A percentile compares a stretch with the other conserved stretches of the same genome.
Conservation (phyloP, 2,888 invertebrate species). For the Drosophila tanythrix region DNA sequence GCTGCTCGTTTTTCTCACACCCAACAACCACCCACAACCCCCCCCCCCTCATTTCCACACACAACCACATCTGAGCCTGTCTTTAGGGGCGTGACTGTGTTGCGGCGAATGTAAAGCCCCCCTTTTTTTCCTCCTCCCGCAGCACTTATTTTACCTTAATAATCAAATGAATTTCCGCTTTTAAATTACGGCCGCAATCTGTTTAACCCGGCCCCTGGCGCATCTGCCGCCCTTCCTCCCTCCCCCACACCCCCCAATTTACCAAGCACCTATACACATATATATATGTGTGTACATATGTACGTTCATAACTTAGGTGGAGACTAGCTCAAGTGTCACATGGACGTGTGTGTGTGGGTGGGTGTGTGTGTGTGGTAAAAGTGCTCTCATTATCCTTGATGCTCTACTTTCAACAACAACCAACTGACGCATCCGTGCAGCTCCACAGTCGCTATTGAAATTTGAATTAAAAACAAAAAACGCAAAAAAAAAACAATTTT, state of each 20-base stretch:
- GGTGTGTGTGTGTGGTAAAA: slow-evolving; percentile 41
- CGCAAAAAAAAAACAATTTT: too few species aligned
- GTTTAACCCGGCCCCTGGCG: slow-evolving; percentile 62
- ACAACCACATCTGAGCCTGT: slow-evolving; percentile 12
- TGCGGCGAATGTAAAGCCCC: neutral
- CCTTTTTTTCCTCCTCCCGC: neutral
- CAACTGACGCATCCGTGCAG: slow-evolving; percentile 36
- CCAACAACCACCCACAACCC: neutral
- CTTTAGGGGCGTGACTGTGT: slow-evolving; percentile 11
- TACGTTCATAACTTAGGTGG: slow-evolving; percentile 49
- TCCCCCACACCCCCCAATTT: neutral
- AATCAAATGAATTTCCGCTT: slow-evolving; percentile 79
- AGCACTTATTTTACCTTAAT: slow-evolving; percentile 78
- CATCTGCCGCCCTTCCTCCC: slow-evolving; percentile 15
- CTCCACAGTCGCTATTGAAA: slow-evolving; percentile 40
- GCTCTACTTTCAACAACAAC: slow-evolving; percentile 70
- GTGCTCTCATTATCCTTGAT: slow-evolving; percentile 76
- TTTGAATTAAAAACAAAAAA: slow-evolving; percentile 6
- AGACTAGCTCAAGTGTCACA: slow-evolving; percentile 51
- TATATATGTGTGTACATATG: slow-evolving; percentile 4
- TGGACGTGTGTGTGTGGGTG: slow-evolving; percentile 33
- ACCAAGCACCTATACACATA: slow-evolving; percentile 30
- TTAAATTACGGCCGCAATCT: slow-evolving; percentile 80
- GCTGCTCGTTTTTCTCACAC: slow-evolving; percentile 64
- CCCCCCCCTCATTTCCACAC: neutral